Evolutionary conservation across 1,140 invertebrate species (phyloP).

Genomic region (Hyles vespertilio): DNA sequence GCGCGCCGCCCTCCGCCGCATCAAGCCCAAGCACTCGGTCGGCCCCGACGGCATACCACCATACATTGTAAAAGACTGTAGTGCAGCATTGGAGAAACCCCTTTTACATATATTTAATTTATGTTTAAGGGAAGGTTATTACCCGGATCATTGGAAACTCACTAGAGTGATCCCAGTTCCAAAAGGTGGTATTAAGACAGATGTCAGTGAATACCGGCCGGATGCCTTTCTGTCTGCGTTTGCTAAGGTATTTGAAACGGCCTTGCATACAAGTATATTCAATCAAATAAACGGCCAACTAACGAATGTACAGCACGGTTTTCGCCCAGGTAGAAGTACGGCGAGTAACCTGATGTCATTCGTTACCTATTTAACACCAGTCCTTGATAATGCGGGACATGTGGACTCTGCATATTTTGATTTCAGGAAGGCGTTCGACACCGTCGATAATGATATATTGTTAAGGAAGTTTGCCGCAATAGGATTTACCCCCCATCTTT

Average conservation of each 20-base stretch:
- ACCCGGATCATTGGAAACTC: conserved; percentile 9
- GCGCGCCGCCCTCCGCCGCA: conserved; percentile 7
- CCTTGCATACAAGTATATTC: neutral
- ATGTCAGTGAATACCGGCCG: neutral
- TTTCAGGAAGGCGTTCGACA: neutral
- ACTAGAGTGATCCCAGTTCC: conserved; percentile 4
- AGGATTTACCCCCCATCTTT: neutral
- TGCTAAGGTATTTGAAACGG: conserved; percentile 5
- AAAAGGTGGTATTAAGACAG: neutral
- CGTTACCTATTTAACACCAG: neutral
- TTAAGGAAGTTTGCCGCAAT: neutral
- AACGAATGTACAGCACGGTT: neutral
- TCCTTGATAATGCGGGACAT: conserved; percentile 1
- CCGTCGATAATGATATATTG: neutral
- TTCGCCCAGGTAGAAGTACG: neutral
- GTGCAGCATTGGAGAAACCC: neutral
- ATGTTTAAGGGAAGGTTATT: neutral
- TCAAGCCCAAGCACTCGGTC: conserved; percentile 13
- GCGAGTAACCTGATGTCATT: neutral
- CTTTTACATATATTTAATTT: conserved; percentile 15
- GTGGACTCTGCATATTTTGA: conserved; percentile 5
- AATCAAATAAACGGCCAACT: neutral
- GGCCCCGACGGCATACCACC: conserved; percentile 14
- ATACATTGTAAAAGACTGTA: conserved; percentile 8
- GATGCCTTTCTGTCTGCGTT: neutral